Evolutionary conservation across 1,140 invertebrate species (phyloP).

Genomic region (Meloidogyne hapla): DNA sequence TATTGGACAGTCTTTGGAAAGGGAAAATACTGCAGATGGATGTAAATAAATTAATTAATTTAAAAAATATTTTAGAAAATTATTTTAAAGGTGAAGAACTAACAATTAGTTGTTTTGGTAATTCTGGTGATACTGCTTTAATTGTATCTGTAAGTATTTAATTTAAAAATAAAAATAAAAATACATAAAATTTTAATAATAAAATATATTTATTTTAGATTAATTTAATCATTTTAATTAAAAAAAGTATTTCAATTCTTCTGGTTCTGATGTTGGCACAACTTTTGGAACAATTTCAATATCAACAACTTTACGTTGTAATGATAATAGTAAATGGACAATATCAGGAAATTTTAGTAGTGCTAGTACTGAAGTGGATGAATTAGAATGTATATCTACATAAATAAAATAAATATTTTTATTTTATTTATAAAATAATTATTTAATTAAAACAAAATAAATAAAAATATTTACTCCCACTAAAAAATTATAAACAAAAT

Average conservation of each 20-base stretch:
- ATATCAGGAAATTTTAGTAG: background rate
- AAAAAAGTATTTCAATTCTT: background rate
- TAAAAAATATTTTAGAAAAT: background rate
- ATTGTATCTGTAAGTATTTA: background rate
- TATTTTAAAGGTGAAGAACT: background rate
- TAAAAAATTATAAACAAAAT: too few relatives aligned
- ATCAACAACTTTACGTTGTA: background rate
- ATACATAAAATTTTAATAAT: too few relatives aligned
- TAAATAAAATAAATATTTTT: too few relatives aligned
- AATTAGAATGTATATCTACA: slow-evolving; percentile 1
- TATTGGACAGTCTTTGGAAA: background rate
- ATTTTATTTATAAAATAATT: too few relatives aligned
- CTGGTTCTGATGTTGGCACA: background rate
- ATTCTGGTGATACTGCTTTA: background rate
- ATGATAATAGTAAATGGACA: slow-evolving; percentile 1
- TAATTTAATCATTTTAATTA: background rate
- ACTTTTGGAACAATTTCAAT: slow-evolving; percentile 1
- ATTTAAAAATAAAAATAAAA: too few relatives aligned
- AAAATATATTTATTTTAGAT: too few relatives aligned
- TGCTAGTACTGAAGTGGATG: background rate
- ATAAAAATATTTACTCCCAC: too few relatives aligned
- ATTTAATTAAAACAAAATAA: too few relatives aligned
- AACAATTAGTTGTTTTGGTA: background rate
- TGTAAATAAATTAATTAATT: background rate
- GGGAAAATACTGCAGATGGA: background rate